Evolutionary conservation across 2,888 invertebrate species (phyloP), one percentile per base, ranked within the genome.

Genomic region (Malthinus seriepunctatus): DNA sequence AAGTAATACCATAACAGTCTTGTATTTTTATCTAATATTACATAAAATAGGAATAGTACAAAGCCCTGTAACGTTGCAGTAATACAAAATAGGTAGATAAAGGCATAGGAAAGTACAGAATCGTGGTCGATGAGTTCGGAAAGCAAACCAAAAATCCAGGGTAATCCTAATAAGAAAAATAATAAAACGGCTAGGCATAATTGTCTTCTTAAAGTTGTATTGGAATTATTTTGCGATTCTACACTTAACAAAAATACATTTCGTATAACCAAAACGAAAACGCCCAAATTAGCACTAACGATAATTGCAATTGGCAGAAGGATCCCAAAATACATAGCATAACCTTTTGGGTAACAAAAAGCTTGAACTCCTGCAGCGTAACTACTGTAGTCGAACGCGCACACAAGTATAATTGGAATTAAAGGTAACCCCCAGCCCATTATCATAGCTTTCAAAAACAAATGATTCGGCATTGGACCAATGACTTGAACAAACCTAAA

Each of bases 401-500:
- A 76, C n/a, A 84, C 77, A n/a, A 82, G 66, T 1, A 81, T 76
- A 8, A 86, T 80, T 0, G 85, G 79, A 31, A 83, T 76, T 51
- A 82, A 71, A 0, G 85, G 85, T 33, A 80, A 71, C 34, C 87
- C 84, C 88, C 88, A 89, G 6, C 87, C 84, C 64, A 87, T 84
- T 0, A 86, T 74, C 3, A 83, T 80, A 0, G 86, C 84, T 70
- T 87, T 84, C 53, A 86, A 70, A 48, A 88, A 76, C 69, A 88
- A 84, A 56, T 84, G 82, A 0, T 85, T 83, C 9, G 84, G 82
- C 45, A 82, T 81, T 10, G 83, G 80, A 0, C 84, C 83, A 50
- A 88, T 82, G 1, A 89, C 86, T 68, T 83, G 80, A 12, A 89
- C 88, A 63, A 88, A 81, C 49, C 86, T 79, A 42, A 86, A 79